Conservation (phyloP, 1,140 invertebrate species). For the Palaemon carinicauda region DNA sequence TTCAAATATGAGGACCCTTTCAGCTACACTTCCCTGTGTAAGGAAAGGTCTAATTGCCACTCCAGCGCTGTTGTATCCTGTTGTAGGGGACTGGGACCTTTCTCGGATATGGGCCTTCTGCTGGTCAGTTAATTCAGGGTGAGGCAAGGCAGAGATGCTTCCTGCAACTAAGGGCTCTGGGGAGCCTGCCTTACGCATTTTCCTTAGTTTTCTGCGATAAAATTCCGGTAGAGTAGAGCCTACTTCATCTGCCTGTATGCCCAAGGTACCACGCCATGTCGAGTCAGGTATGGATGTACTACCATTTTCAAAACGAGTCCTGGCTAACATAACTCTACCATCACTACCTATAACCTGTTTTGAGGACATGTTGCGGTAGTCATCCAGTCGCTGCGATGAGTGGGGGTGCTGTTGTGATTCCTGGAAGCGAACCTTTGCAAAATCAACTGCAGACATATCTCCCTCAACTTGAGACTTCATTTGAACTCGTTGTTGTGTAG, state of each 20-base stretch:
- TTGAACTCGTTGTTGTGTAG: not conserved
- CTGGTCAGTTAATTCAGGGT: constrained; percentile 74
- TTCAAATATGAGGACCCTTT: constrained; percentile 90
- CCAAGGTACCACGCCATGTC: constrained; percentile 61
- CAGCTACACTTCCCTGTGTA: constrained; percentile 88
- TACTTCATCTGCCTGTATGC: constrained; percentile 62
- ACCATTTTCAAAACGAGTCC: constrained; percentile 62
- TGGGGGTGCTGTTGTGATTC: constrained; percentile 69
- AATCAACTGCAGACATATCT: constrained; percentile 71
- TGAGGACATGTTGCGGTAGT: constrained; percentile 65
- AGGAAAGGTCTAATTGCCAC: constrained; percentile 80
- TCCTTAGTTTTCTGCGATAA: constrained; percentile 59
- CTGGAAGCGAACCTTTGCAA: constrained; percentile 74
- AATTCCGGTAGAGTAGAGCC: constrained; percentile 56
- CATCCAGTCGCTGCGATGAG: constrained; percentile 69
- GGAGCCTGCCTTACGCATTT: constrained; percentile 60
- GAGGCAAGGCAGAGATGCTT: constrained; percentile 67
- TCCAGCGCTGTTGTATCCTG: constrained; percentile 57
- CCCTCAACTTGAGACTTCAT: constrained; percentile 66
- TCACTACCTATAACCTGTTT: constrained; percentile 64
- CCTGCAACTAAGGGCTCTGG: constrained; percentile 54
- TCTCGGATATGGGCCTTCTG: constrained; percentile 73
- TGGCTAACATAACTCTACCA: constrained; percentile 61
- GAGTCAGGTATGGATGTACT: constrained; percentile 45
- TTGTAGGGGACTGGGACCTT: constrained; percentile 59